Conservation (phyloP, 2,113 vertebrate species). For the Phaethon lepturus region DNA sequence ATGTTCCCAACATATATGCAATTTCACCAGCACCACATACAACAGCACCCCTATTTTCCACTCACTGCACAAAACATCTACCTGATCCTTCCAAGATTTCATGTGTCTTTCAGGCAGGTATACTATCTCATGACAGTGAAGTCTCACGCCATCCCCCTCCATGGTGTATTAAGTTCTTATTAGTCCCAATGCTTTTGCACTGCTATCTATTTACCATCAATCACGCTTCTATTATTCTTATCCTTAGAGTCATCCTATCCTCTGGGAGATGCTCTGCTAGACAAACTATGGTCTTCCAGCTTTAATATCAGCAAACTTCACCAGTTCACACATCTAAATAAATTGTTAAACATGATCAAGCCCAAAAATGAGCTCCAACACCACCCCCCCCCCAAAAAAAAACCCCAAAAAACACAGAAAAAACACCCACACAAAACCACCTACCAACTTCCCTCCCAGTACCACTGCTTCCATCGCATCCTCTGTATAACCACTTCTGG, state of each 20-base stretch:
- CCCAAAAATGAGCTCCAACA: neutral
- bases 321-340: neutral
- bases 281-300: neutral
- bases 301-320: neutral
- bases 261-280: neutral
- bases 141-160: neutral
- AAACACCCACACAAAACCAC: neutral
- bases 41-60: neutral
- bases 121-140: neutral
- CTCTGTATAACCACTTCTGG: neutral
- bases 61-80: neutral
- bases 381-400: neutral
- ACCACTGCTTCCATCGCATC: neutral
- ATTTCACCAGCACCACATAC: neutral
- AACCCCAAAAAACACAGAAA: neutral
- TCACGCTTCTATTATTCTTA: neutral
- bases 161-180: neutral
- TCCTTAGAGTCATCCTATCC: neutral
- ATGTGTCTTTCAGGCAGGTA: accelerated
- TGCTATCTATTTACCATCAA: neutral
- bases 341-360: neutral
- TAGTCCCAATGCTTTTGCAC: neutral
- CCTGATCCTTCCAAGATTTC: neutral
- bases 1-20: accelerated
- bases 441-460: neutral